A percentile compares a stretch with the other conserved stretches of the same genome.
Evolutionary conservation across 2,113 vertebrate genomes (phyloP).

Genomic region (Cebidichthys violaceus): DNA sequence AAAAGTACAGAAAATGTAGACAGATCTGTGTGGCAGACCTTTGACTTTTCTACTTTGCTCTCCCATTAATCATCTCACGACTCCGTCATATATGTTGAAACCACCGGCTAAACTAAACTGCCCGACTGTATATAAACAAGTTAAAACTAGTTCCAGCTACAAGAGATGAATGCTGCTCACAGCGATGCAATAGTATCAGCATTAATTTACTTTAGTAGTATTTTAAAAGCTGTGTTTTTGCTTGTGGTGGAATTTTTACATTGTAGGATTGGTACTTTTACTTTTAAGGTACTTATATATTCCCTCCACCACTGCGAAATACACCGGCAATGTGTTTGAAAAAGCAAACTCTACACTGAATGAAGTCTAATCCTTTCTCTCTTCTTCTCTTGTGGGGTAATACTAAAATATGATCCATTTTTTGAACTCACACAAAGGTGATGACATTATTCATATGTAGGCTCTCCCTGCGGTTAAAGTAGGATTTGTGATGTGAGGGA

Average conservation of each 20-base stretch:
- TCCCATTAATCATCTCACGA: not conserved
- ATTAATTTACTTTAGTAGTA: no score
- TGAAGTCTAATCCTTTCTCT: slow-evolving; percentile 24
- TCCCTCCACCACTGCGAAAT: not conserved
- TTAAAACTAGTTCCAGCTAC: not conserved
- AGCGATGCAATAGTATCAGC: not conserved
- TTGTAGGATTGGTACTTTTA: not conserved
- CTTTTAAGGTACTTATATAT: not conserved
- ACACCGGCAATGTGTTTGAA: not conserved
- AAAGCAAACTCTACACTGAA: slow-evolving; percentile 28
- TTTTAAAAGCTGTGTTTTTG: not conserved
- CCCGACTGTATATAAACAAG: not conserved
- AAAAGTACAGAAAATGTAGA: not conserved
- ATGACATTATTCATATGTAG: slow-evolving; percentile 42
- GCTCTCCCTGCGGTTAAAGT: slow-evolving; percentile 33
- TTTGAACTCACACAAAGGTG: slow-evolving; percentile 37
- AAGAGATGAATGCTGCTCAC: not conserved
- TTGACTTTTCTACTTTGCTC: not conserved
- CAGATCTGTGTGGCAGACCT: not conserved
- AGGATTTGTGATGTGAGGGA: slow-evolving; percentile 31
- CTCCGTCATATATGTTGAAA: not conserved
- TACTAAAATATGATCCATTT: slow-evolving; percentile 52
- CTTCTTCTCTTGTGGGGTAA: not conserved
- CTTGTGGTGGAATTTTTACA: not conserved
- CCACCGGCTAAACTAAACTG: no score